phyloP scores from a whole-genome alignment of 2,797 vertebrate genomes.

The Corythornis leucogaster region DNA sequence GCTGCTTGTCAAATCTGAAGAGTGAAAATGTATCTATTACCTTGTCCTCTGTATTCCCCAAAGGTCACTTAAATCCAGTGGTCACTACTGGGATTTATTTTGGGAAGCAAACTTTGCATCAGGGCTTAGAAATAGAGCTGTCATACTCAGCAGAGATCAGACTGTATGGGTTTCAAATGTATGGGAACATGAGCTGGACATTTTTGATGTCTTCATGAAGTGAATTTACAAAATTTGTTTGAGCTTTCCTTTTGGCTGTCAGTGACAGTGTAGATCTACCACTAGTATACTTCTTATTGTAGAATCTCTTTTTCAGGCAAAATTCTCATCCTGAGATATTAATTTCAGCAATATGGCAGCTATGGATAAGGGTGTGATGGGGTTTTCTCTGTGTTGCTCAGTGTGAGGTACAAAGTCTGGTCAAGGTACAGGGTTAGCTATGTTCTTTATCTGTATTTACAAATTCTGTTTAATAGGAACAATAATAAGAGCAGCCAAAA shows the following conservation, averaged over 20 bases:
- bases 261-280: neutral
- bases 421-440: neutral
- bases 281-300: neutral
- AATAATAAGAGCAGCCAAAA: slow-evolving; percentile 49
- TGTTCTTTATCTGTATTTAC: slow-evolving; percentile 54
- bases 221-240: slow-evolving; percentile 54
- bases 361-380: neutral
- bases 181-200: slow-evolving; percentile 2
- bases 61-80: slow-evolving; percentile 69
- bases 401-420: neutral
- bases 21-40: slow-evolving; percentile 59
- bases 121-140: slow-evolving; percentile 20
- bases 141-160: slow-evolving; percentile 39
- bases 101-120: slow-evolving; percentile 61
- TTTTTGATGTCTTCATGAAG: slow-evolving; percentile 58
- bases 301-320: neutral
- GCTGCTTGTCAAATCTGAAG: slow-evolving; percentile 45
- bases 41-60: slow-evolving; percentile 51
- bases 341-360: neutral
- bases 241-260: slow-evolving; percentile 22
- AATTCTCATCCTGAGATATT: neutral
- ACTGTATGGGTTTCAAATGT: slow-evolving; percentile 57
- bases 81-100: slow-evolving; percentile 69
- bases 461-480: slow-evolving; percentile 23
- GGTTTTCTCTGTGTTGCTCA: neutral